Base-by-base conservation (phyloP, 2,113 vertebrate species). In the Monarcha castaneiventris region DNA sequence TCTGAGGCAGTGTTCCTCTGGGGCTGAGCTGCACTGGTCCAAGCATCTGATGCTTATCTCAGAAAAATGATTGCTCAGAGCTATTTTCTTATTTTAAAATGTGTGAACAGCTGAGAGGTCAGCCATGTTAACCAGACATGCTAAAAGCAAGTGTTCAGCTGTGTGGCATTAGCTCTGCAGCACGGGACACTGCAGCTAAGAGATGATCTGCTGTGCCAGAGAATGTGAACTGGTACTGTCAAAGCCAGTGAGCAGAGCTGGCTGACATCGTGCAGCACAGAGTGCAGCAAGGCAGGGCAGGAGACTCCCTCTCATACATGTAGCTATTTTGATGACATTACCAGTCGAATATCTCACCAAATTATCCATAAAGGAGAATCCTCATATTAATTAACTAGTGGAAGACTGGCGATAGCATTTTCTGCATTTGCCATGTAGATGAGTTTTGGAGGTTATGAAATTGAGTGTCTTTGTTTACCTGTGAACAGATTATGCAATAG, bases 41-140 rank as follows among this genome's bases (percentile, higher is more conserved):
- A 71, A 67, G 21, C 55, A 44, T 72, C 52, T 75, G 81, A 93
- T 61, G 49, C 33, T 93, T 84, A 44, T 89, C 84, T 87, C 93
- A 78, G 44, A 82, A 64, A 94, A 96, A 79, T 82, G 52, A 48
- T 75, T 78, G 69, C 90, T 91, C 29, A 64, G 77, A 87, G 84
- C 44, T 68, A 84, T 91, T 96, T 94, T 59, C 61, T 87, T 72
- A 55, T 84, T 94, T 94, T 78, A 84, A 93, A 89, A 89, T 63
- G 23, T 75, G 44, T 75, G 77, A 91, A 75, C 43, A 87, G 69
- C 77, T 87, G 74, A 89, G 90, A 93, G 66, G 56, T 78, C 11
- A 3, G 35, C 19, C 81, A 75, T 89, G 56, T 82, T 93, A 95
- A 91, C 33, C 23, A 87, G 55, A 52, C n/a, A 55, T 26, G 23